These are phyloP conservation scores for Perdix hodgsoniae DNA, from an alignment of 2,797 vertebrate species.

Conservation along the genomic window DNA sequence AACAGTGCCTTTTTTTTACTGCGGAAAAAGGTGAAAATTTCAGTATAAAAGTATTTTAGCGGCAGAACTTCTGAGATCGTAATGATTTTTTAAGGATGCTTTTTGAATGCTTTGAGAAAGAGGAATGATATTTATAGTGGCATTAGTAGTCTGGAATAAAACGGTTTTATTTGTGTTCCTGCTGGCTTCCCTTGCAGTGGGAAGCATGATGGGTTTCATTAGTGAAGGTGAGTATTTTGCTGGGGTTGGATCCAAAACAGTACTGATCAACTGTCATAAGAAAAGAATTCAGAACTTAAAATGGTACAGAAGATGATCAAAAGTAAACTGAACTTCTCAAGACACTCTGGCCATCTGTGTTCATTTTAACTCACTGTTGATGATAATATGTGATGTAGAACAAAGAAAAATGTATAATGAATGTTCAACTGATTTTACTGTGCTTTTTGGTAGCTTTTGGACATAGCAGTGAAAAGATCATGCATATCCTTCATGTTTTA, in stretches of 20 bases:
- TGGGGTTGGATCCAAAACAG: neutral
- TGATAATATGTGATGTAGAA: neutral
- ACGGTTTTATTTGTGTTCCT: neutral
- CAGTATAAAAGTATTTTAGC: neutral
- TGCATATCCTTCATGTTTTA: neutral
- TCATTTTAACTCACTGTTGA: neutral
- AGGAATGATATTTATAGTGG: neutral
- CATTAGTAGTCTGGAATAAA: neutral
- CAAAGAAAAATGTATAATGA: neutral
- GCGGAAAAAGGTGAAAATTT: neutral
- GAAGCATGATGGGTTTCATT: neutral
- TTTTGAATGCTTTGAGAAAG: neutral
- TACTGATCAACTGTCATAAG: too few species aligned
- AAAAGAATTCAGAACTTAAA: neutral
- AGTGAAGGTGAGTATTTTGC: neutral
- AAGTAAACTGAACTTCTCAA: neutral
- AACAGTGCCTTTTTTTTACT: neutral
- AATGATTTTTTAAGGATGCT: neutral
- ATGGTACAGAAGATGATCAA: accelerated
- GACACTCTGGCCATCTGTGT: neutral
- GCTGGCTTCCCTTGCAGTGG: neutral
- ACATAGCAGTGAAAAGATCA: neutral
- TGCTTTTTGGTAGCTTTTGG: neutral
- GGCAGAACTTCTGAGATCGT: neutral
- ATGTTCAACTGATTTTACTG: neutral